Evolutionary conservation across 1,140 invertebrate species (phyloP), one percentile per base, ranked within the genome.

Genomic region (Grapholita molesta): DNA sequence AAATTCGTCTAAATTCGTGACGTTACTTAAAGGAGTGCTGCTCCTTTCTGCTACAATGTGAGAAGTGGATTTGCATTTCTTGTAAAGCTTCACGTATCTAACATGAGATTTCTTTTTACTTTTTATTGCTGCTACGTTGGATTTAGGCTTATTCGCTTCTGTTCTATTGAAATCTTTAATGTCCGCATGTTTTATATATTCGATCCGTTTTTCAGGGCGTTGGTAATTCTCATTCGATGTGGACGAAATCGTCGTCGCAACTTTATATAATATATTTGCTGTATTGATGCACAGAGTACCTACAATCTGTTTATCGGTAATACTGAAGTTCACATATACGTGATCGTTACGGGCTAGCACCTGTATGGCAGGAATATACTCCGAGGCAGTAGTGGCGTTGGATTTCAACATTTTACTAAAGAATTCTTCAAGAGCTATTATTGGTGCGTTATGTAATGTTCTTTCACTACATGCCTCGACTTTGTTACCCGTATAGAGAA

Each of bases 51-150:
- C 65, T 2, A 68, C 67, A 66, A 85, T 77, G 24, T 74, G 82
- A 1, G 86, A 78, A 35, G 79, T 83, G 0, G 87, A 88, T 68
- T 88, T 88, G 55, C 84, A 88, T 80, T 88, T 88, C 67, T 76
- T 88, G 61, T 84, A 84, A 30, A 85, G 74, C 66, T 67, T 84
- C n/a, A 81, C 70, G 61, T 75, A 89, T 21, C 42, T 8, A 15
- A 21, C 42, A n/a, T 48, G 42, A 66, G 67, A 68, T 68, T 74
- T 84, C 70, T 67, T 79, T 53, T 65, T 68, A 9, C 35, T 57
- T 76, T 83, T 74, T 68, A 5, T 30, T 4, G 30, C 21, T 48
- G 18, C 7, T 21, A 2, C 7, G 8, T 48, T 48, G 1, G 18
- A 18, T 7, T 9, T 8, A 3, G 8, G 2, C 21, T 48, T 48